Conservation (phyloP, 2,888 invertebrate species). For the Tetragonisca angustula region DNA sequence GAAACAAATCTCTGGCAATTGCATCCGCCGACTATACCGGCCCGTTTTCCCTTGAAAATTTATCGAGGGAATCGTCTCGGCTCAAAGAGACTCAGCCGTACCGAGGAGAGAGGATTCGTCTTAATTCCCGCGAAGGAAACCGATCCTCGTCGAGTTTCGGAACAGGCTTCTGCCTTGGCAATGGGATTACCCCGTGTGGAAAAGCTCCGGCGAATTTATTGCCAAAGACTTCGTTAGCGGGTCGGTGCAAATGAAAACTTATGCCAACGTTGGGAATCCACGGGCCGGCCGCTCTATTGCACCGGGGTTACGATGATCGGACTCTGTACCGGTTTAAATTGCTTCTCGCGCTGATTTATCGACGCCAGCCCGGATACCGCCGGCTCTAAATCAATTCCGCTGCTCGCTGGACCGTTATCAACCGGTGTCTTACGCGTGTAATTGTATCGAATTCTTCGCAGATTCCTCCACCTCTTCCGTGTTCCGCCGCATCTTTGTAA, state of each 20-base stretch:
- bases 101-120: constrained; percentile 63
- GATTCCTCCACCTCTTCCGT: background rate
- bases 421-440: constrained; percentile 8
- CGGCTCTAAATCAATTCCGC: constrained; percentile 54
- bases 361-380: constrained; percentile 16
- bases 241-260: constrained; percentile 73
- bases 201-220: constrained; percentile 76
- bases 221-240: constrained; percentile 70
- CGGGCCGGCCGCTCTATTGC: constrained; percentile 44
- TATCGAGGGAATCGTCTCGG: constrained; percentile 23
- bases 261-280: constrained; percentile 58
- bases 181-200: constrained; percentile 73
- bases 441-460: background rate
- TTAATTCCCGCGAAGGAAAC: constrained; percentile 69
- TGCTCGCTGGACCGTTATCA: background rate
- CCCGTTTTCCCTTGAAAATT: constrained; percentile 38
- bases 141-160: constrained; percentile 65
- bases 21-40: background rate
- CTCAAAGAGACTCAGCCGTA: constrained; percentile 4
- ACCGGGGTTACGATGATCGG: constrained; percentile 55
- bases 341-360: constrained; percentile 59
- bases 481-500: background rate
- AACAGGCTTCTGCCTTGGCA: constrained; percentile 55
- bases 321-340: constrained; percentile 52
- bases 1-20: constrained; percentile 41